phyloP scores from a whole-genome alignment of 2,113 vertebrate genomes.

The Podarcis raffonei region DNA sequence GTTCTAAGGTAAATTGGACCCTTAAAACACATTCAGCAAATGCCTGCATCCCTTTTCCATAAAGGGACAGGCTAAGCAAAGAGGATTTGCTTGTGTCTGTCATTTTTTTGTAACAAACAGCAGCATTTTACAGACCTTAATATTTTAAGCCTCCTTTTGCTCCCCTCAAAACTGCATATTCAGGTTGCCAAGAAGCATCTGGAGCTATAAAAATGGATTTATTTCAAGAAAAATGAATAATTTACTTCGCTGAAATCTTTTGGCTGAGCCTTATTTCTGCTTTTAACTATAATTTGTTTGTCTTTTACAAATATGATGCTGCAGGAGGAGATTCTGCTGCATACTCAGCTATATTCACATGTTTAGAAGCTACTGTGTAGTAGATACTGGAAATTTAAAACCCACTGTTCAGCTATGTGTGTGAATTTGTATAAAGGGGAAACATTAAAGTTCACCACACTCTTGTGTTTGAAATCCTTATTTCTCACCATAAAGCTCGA shows the following conservation, averaged over 20 bases:
- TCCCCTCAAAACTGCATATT: background rate
- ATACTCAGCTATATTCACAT: background rate
- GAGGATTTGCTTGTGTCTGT: background rate
- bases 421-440: background rate
- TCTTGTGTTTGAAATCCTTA: background rate
- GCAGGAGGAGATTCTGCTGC: background rate
- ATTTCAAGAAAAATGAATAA: background rate
- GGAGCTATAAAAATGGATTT: background rate
- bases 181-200: background rate
- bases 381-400: background rate
- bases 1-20: constrained; percentile 24
- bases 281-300: background rate
- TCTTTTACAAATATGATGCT: background rate
- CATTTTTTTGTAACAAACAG: background rate
- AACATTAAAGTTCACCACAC: background rate
- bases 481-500: background rate
- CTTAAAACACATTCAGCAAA: background rate
- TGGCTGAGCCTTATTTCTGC: background rate
- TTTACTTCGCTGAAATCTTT: background rate
- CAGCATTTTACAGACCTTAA: background rate
- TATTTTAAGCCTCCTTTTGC: background rate
- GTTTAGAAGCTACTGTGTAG: background rate
- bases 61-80: background rate
- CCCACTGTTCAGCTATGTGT: background rate
- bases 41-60: constrained; percentile 15